Percentiles rank a stretch among this genome's conserved stretches.
Evolutionary conservation across 2,797 vertebrate genomes (phyloP).

Genomic region (Alfaro cultratus): DNA sequence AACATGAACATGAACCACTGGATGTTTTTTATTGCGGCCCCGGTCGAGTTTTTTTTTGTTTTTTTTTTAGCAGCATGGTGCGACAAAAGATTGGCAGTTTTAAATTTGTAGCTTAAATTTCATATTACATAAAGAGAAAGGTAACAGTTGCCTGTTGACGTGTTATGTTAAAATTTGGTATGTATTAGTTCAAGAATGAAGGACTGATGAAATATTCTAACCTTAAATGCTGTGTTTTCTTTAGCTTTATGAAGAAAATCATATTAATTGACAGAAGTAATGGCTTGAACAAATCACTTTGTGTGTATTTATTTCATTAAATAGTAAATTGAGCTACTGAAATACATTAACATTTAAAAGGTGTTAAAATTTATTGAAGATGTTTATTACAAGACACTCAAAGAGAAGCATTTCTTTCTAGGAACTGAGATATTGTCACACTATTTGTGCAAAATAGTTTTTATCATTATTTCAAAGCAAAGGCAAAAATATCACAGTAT

Average conservation of each 20-base stretch:
- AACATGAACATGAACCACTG: neutral
- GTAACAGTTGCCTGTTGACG: neutral
- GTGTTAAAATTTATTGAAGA: neutral
- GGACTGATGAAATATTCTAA: neutral
- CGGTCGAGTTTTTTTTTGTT: neutral
- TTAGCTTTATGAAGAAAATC: neutral
- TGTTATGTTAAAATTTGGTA: neutral
- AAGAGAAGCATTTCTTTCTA: neutral
- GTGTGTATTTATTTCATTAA: neutral
- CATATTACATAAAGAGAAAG: neutral
- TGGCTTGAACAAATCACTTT: neutral
- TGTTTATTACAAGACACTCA: neutral
- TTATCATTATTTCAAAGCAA: neutral
- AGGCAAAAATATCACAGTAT: neutral
- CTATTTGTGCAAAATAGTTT: neutral
- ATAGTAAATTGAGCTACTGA: neutral
- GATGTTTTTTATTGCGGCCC: neutral
- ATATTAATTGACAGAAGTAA: neutral
- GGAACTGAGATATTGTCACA: too few species aligned
- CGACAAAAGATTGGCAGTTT: neutral
- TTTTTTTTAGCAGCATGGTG: neutral
- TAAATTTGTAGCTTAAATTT: constrained; percentile 1
- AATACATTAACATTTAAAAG: neutral
- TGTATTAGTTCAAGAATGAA: neutral
- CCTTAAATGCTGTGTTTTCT: neutral